phyloP scores from a whole-genome alignment of 2,888 invertebrate genomes.

The Eledone cirrhosa region DNA sequence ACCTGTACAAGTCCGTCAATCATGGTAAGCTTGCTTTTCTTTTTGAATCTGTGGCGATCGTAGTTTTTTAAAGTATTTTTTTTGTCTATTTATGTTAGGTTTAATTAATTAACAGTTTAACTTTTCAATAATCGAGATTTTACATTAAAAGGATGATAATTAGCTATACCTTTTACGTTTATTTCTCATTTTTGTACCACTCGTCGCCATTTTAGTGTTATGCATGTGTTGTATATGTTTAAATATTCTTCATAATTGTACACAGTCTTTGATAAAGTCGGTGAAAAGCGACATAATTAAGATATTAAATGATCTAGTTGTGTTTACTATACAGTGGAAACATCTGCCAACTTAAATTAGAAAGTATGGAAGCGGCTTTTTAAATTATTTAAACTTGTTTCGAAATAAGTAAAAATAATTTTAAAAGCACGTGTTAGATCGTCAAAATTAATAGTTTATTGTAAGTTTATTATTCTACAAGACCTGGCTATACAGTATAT shows the following conservation, averaged over 20 bases:
- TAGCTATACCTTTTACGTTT: neutral
- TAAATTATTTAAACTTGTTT: too few species aligned
- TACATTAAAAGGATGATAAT: neutral
- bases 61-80: too few species aligned
- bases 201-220: constrained; percentile 1
- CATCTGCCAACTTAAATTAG: too few species aligned
- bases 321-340: neutral
- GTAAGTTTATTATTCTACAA: too few species aligned
- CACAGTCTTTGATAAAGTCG: neutral
- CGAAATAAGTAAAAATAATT: too few species aligned
- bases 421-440: too few species aligned
- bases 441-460: too few species aligned
- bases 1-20: neutral
- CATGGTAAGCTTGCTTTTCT: constrained; percentile 17
- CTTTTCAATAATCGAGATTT: too few species aligned
- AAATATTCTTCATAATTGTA: neutral
- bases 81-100: too few species aligned
- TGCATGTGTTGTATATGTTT: constrained; percentile 9
- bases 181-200: neutral
- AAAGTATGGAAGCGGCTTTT: too few species aligned
- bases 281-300: neutral
- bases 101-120: too few species aligned
- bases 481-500: too few species aligned
- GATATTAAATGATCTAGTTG: neutral
- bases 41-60: constrained; percentile 7